A percentile compares a stretch with the other conserved stretches of the same genome.
Evolutionary conservation across 2,888 invertebrate genomes (phyloP).

Genomic region (Leuctra nigra): DNA sequence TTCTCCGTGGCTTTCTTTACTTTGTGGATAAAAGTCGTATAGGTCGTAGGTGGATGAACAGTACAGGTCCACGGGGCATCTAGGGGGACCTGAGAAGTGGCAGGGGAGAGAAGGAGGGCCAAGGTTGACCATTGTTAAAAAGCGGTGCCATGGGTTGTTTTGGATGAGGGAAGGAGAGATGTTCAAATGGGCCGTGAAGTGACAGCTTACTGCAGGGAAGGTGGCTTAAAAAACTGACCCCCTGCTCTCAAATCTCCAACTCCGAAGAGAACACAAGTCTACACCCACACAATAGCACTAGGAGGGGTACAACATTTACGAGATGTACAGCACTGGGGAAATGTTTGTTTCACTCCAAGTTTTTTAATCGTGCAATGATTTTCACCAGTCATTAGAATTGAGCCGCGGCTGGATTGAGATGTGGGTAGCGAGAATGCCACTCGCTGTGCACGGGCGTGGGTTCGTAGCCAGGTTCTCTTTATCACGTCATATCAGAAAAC

Average conservation of each 20-base stretch:
- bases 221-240: conserved; percentile 6
- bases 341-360: too few relatives aligned
- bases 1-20: too few relatives aligned
- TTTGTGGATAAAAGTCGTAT: neutral
- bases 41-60: neutral
- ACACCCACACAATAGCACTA: conserved; percentile 15
- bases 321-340: too few relatives aligned
- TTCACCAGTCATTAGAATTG: too few relatives aligned
- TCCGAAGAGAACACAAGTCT: neutral
- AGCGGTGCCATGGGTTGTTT: neutral
- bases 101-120: neutral
- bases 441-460: too few relatives aligned
- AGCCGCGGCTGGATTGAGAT: too few relatives aligned
- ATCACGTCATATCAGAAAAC: too few relatives aligned
- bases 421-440: too few relatives aligned
- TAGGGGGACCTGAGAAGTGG: neutral
- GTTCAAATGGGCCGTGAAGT: conserved; percentile 2
- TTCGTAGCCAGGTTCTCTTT: too few relatives aligned
- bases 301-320: too few relatives aligned
- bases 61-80: neutral
- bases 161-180: neutral
- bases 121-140: neutral
- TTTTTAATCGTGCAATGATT: too few relatives aligned
- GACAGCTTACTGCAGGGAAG: conserved; percentile 13
- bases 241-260: conserved; percentile 3